Evolutionary conservation across 2,113 vertebrate genomes (phyloP).

Genomic region (Tapirus terrestris): DNA sequence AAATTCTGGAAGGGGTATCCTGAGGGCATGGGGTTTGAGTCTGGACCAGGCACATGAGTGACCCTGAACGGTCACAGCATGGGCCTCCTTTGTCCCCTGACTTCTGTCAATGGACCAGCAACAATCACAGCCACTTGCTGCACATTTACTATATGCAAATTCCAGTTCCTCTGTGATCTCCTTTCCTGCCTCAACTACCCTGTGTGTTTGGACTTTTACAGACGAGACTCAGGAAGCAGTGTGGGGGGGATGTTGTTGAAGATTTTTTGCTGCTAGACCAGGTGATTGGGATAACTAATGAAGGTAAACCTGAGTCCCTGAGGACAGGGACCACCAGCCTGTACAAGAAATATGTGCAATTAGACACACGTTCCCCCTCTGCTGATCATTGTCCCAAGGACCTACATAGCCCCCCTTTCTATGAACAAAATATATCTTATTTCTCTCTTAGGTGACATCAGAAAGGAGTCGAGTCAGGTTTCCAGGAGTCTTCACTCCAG

Average conservation of each 20-base stretch:
- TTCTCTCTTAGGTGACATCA: background rate
- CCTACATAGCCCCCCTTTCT: background rate
- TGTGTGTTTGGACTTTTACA: background rate
- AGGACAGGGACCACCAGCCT: too few relatives aligned
- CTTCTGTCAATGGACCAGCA: background rate
- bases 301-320: background rate
- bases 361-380: background rate
- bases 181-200: too few relatives aligned
- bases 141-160: background rate
- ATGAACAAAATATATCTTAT: background rate
- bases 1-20: accelerated
- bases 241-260: background rate
- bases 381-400: background rate
- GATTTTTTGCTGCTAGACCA: background rate
- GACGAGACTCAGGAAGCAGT: too few relatives aligned
- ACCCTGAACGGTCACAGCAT: accelerated
- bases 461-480: background rate
- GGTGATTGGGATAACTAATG: background rate
- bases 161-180: background rate
- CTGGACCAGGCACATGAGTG: accelerated
- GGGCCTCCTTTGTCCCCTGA: background rate
- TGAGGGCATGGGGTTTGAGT: accelerated
- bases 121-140: accelerated
- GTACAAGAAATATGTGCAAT: background rate
- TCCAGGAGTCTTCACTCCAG: background rate